Evolutionary conservation across 2,113 vertebrate species (phyloP).

Genomic region (Xerus inauris): DNA sequence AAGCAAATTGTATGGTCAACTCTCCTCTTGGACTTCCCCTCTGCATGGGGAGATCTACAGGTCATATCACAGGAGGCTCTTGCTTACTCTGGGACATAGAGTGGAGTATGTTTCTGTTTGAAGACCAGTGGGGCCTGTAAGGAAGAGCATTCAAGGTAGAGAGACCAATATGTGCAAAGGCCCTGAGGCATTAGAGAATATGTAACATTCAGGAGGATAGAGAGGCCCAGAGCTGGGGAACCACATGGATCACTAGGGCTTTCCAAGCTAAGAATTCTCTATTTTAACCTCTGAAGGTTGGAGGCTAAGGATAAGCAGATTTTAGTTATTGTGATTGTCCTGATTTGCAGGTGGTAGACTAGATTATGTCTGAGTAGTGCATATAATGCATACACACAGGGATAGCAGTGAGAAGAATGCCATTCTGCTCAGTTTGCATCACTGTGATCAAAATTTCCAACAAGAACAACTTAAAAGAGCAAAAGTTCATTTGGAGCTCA

Average conservation of each 20-base stretch:
- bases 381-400: no score
- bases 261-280: not conserved
- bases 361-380: no score
- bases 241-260: not conserved
- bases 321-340: not conserved
- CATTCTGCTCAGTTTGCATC: no score
- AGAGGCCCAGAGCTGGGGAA: not conserved
- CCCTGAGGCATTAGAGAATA: not conserved
- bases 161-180: not conserved
- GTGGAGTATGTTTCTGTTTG: not conserved
- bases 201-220: not conserved
- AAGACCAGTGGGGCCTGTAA: not conserved
- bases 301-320: not conserved
- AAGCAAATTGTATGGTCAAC: not conserved
- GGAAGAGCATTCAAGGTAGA: not conserved
- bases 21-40: not conserved
- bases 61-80: not conserved
- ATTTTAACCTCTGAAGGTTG: not conserved
- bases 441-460: no score
- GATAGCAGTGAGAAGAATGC: no score
- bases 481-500: no score
- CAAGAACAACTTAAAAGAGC: no score
- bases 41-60: not conserved
- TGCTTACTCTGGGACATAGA: not conserved
- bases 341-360: no score